A percentile compares a stretch with the other conserved stretches of the same genome.
phyloP scores from a whole-genome alignment of 2,113 vertebrate species.

The Pachycephala philippinensis region DNA sequence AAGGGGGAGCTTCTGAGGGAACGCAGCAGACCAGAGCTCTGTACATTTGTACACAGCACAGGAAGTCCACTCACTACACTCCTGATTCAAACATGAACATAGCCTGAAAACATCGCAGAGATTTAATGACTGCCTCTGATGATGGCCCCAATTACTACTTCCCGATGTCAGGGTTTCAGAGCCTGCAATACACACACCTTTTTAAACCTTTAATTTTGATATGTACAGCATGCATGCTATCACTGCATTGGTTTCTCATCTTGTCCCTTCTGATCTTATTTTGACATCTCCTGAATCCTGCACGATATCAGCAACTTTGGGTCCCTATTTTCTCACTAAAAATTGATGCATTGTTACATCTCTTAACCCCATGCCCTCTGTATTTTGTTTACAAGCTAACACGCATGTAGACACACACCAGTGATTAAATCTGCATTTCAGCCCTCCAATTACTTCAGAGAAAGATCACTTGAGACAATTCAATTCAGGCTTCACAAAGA shows the following conservation, averaged over 20 bases:
- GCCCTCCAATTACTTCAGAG: neutral
- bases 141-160: neutral
- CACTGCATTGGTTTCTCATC: neutral
- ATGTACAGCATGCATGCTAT: neutral
- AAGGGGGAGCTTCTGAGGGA: neutral
- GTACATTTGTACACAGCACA: neutral
- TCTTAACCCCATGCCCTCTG: neutral
- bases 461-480: constrained; percentile 24
- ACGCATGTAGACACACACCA: neutral
- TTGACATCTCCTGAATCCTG: neutral
- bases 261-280: neutral
- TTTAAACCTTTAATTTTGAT: neutral
- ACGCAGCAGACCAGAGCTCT: neutral
- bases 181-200: neutral
- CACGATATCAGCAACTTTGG: neutral
- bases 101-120: neutral
- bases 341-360: neutral
- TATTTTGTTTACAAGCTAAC: neutral
- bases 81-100: neutral
- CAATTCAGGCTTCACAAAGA: neutral
- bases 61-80: constrained; percentile 24
- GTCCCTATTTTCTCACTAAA: neutral
- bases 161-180: neutral
- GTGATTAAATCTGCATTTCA: constrained; percentile 15
- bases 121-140: constrained; percentile 17